These are phyloP conservation scores for Talpa occidentalis DNA, from an alignment of 2,113 vertebrate species.

Conservation along the genomic window DNA sequence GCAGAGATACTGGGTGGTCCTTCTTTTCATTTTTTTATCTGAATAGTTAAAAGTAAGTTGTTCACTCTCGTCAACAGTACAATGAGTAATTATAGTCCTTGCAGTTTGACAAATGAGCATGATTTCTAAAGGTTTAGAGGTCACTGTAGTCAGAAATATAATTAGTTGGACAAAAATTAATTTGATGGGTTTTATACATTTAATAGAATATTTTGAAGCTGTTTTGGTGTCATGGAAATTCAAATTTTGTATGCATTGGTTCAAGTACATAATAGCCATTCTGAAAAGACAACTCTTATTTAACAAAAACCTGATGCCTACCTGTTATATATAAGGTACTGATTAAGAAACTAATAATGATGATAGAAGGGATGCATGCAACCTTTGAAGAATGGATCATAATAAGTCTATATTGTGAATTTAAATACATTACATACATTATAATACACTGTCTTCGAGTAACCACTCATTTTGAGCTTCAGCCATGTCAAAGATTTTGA, in stretches of 20 bases:
- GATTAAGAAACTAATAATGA: not conserved
- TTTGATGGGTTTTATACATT: constrained; percentile 13
- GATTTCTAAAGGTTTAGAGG: not conserved
- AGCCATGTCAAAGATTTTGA: not conserved
- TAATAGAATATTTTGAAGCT: constrained; percentile 37
- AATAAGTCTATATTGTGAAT: not conserved
- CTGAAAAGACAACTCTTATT: constrained; percentile 34
- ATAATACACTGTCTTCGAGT: not conserved
- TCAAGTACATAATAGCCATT: constrained; percentile 21
- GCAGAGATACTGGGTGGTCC: not conserved
- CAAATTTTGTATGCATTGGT: not conserved
- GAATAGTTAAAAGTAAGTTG: not conserved
- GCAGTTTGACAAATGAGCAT: constrained; percentile 42
- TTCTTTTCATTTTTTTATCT: not conserved
- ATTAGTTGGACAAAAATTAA: constrained; percentile 25
- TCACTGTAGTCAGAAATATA: constrained; percentile 34
- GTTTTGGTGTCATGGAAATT: not conserved
- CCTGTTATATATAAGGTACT: not conserved
- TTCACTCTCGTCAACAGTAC: not conserved
- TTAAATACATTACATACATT: not conserved
- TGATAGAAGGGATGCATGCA: not conserved
- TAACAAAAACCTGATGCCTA: not conserved
- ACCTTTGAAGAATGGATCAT: not conserved
- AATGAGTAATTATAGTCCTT: not conserved
- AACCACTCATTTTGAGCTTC: not conserved